Conservation (phyloP, 2,797 vertebrate species). For the Chelon labrosus region DNA sequence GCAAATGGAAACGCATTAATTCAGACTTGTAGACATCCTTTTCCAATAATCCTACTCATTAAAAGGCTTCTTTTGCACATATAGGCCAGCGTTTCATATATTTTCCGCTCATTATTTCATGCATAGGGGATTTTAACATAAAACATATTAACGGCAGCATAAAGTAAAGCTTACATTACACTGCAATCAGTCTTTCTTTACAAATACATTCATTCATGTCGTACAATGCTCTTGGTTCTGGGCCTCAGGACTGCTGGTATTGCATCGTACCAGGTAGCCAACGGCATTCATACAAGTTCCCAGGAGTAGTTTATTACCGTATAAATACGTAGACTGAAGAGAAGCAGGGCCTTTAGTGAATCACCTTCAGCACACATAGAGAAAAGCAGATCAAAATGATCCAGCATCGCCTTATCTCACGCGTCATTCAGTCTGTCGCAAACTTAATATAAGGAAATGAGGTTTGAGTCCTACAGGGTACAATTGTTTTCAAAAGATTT, state of each 20-base stretch:
- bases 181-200: slow-evolving; percentile 8
- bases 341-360: neutral
- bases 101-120: slow-evolving; percentile 5
- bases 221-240: slow-evolving; percentile 23
- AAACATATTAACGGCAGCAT: slow-evolving; percentile 21
- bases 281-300: slow-evolving; percentile 5
- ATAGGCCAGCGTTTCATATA: slow-evolving; percentile 18
- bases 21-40: slow-evolving; percentile 22
- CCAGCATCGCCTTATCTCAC: too few species aligned
- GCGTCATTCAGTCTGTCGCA: neutral
- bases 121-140: slow-evolving; percentile 18
- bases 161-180: slow-evolving; percentile 17
- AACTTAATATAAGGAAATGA: neutral
- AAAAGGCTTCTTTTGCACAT: slow-evolving; percentile 40
- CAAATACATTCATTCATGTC: slow-evolving; percentile 13
- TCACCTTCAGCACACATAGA: slow-evolving; percentile 5
- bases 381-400: slow-evolving; percentile 5
- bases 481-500: too few species aligned
- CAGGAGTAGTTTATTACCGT: neutral
- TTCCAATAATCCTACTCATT: slow-evolving; percentile 31
- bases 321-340: slow-evolving; percentile 2
- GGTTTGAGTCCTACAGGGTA: neutral
- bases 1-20: slow-evolving; percentile 37
- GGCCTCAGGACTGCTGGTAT: neutral
- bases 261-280: slow-evolving; percentile 3